phyloP scores from a whole-genome alignment of 2,113 vertebrate species.

The Burhinus oedicnemus region DNA sequence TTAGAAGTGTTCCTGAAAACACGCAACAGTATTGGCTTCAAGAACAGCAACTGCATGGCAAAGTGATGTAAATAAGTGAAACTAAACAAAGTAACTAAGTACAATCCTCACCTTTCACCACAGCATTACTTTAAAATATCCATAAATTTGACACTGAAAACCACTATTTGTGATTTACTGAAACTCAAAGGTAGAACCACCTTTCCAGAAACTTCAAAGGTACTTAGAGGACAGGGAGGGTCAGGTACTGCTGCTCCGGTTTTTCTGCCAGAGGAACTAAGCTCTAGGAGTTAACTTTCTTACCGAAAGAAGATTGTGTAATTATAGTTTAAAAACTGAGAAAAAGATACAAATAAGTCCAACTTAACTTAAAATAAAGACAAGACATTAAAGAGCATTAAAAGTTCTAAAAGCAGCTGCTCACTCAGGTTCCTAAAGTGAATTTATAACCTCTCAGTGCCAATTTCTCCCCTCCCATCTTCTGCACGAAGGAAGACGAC shows the following conservation, averaged over 20 bases:
- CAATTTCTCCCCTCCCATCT: background rate
- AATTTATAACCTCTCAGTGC: background rate
- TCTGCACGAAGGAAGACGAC: background rate
- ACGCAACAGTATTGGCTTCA: background rate
- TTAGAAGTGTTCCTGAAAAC: background rate
- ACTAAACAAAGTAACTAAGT: background rate
- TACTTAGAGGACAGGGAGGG: background rate
- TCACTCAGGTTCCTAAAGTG: background rate
- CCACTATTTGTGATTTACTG: background rate
- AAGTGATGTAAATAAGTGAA: background rate
- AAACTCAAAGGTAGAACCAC: background rate
- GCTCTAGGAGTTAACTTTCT: background rate
- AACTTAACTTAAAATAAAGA: background rate
- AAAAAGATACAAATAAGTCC: background rate
- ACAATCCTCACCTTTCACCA: background rate
- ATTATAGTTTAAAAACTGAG: background rate
- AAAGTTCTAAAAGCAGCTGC: background rate
- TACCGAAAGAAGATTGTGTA: background rate
- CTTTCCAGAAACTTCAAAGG: background rate
- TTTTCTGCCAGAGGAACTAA: background rate
- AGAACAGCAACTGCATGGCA: background rate
- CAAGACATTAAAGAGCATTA: background rate
- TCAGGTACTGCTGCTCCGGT: background rate
- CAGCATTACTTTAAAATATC: background rate
- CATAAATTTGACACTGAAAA: background rate